Percentiles rank a stretch among this genome's conserved stretches.
Conservation (phyloP, 2,113 vertebrate genomes). For the Labeo catla region DNA sequence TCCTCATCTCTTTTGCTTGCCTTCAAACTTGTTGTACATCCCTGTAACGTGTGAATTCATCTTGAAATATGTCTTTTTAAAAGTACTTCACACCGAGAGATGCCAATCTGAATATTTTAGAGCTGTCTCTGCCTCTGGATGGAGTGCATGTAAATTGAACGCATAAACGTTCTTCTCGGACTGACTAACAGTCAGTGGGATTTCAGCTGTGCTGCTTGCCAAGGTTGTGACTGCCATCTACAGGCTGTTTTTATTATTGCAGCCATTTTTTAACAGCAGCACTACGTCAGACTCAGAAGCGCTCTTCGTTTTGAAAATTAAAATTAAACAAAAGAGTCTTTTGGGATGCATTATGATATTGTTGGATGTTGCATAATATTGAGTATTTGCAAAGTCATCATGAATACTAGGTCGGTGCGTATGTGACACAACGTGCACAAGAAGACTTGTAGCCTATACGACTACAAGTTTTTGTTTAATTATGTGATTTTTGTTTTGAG, state of each 20-base stretch:
- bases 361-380: neutral
- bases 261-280: neutral
- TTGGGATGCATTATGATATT: conserved; percentile 1
- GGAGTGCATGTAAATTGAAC: conserved; percentile 13
- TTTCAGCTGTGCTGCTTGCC: conserved; percentile 57
- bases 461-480: neutral
- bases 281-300: conserved; percentile 7
- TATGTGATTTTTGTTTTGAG: neutral
- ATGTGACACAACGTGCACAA: neutral
- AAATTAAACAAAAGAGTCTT: conserved; percentile 26
- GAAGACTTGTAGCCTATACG: neutral
- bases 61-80: neutral
- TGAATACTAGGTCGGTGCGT: neutral
- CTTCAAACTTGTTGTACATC: conserved; percentile 13
- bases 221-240: conserved; percentile 83
- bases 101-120: conserved; percentile 9
- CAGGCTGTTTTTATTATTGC: conserved; percentile 68
- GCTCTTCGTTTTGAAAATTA: conserved; percentile 19
- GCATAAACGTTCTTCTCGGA: conserved; percentile 58
- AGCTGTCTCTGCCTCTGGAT: neutral
- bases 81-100: neutral
- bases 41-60: neutral
- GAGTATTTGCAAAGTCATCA: neutral
- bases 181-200: conserved; percentile 56
- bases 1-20: neutral